phyloP scores from a whole-genome alignment of 2,888 invertebrate genomes.

The Erebia aethiops region DNA sequence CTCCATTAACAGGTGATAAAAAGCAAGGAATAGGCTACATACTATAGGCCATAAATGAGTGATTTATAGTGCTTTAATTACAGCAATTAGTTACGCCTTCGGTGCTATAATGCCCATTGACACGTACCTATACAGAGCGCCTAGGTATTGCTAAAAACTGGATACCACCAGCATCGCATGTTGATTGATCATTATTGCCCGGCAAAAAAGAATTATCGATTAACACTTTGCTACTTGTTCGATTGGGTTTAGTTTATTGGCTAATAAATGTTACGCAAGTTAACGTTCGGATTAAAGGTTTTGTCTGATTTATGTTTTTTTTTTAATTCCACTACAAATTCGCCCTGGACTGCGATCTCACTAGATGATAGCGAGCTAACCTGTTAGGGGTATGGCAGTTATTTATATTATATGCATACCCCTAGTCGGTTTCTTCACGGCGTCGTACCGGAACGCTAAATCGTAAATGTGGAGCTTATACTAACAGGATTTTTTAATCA shows the following conservation, averaged over 20 bases:
- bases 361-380: no score
- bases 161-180: slow-evolving; percentile 43
- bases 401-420: no score
- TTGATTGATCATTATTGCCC: slow-evolving; percentile 45
- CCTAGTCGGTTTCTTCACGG: no score
- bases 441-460: no score
- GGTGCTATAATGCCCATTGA: slow-evolving; percentile 51
- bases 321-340: no score
- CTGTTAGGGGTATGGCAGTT: no score
- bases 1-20: slow-evolving; percentile 33
- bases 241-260: slow-evolving; percentile 35
- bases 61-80: slow-evolving; percentile 70
- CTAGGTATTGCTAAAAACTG: slow-evolving; percentile 44
- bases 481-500: neutral
- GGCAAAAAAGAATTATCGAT: slow-evolving; percentile 42
- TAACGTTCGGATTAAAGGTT: slow-evolving; percentile 16
- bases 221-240: slow-evolving; percentile 43
- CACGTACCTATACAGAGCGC: slow-evolving; percentile 44
- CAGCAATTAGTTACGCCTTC: slow-evolving; percentile 71
- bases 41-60: slow-evolving; percentile 55
- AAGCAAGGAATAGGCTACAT: slow-evolving; percentile 40
- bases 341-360: no score
- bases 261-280: slow-evolving; percentile 29
- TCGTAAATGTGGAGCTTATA: neutral
- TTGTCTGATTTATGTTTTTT: neutral